Evolutionary conservation across 2,888 invertebrate genomes (phyloP), one percentile per base, ranked within the genome.

Genomic region (Metalampra italica): DNA sequence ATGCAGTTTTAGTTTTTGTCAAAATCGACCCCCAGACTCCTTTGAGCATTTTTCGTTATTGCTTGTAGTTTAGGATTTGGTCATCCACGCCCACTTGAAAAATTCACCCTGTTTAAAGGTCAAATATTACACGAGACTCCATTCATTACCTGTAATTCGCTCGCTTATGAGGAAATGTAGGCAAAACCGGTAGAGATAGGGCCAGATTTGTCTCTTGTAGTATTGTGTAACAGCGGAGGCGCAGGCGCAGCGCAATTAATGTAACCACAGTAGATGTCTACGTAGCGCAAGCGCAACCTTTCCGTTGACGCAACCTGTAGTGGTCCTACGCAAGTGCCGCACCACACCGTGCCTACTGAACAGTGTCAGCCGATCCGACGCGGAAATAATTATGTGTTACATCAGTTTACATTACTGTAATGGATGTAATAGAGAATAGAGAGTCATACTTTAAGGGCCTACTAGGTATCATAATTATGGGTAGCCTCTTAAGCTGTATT

Each of bases 221-320:
- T n/a, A 73, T 82, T 83, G 77, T 62, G 82, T 82, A 83, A 84
- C 69, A 60, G 59, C 69, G 60, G 59, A 70, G 68, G 36, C 22
- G 32, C 32, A 71, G 71, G 68, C 67, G 66, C 71, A 64, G 67
- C 36, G 36, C 68, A 68, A 74, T 77, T 79, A 78, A 85, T 82
- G 85, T 84, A 85, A 86, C 80, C 15, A n/a, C 39, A 39, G 14
- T 39, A 37, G 12, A 2, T 37, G n/a, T n/a, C 3, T 36, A 36
- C 9, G 84, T 84, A 8, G 30, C 67, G 66, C 71, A 34, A 73
- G 75, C 73, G 77, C 81, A 84, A 83, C 82, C 82, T 86, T 81
- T 82, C 81, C 81, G 83, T 69, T 85, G 79, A 85, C 76, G 84
- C 82, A 86, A 87, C 64, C 59, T n/a, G 64, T 5, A 62, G 68